A percentile compares a stretch with the other conserved stretches of the same genome.
phyloP scores from a whole-genome alignment of 2,888 invertebrate species.

The Nasonia oneida region DNA sequence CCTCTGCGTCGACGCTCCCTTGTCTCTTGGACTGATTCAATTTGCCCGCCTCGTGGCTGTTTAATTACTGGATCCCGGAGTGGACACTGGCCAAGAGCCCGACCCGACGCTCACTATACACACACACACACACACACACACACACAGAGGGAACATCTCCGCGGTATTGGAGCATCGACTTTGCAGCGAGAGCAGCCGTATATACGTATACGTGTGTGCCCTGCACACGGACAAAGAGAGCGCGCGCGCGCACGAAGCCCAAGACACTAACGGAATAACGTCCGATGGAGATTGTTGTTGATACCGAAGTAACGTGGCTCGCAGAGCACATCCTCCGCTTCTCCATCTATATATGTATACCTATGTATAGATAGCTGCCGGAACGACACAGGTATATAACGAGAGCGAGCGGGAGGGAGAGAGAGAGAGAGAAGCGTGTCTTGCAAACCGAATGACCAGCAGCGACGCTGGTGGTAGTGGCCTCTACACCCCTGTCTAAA shows the following conservation, averaged over 20 bases:
- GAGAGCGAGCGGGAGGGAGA: slow-evolving; percentile 57
- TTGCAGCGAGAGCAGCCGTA: not conserved
- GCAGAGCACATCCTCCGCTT: slow-evolving; percentile 51
- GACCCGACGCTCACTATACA: not conserved
- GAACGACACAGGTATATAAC: slow-evolving; percentile 49
- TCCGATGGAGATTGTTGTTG: slow-evolving; percentile 78
- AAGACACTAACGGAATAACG: slow-evolving; percentile 78
- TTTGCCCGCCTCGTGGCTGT: slow-evolving; percentile 78
- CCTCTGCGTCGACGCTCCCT: slow-evolving; percentile 78
- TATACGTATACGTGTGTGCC: not conserved
- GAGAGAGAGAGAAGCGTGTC: slow-evolving; percentile 73
- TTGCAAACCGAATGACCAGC: slow-evolving; percentile 75
- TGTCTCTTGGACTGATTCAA: slow-evolving; percentile 79
- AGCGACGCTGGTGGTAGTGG: not conserved
- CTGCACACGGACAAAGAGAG: slow-evolving; percentile 10
- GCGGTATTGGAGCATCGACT: slow-evolving; percentile 65
- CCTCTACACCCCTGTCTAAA: slow-evolving; percentile 36
- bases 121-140: not conserved
- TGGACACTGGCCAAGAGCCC: slow-evolving; percentile 70
- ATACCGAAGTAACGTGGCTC: slow-evolving; percentile 76
- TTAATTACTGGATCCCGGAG: slow-evolving; percentile 78
- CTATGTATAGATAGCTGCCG: slow-evolving; percentile 10
- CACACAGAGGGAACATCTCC: slow-evolving; percentile 54
- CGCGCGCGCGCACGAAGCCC: slow-evolving; percentile 63
- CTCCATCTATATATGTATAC: not conserved